Percentiles rank a stretch among this genome's conserved stretches.
phyloP scores from a whole-genome alignment of 2,888 invertebrate species.

The Eucriotettix oculatus region DNA sequence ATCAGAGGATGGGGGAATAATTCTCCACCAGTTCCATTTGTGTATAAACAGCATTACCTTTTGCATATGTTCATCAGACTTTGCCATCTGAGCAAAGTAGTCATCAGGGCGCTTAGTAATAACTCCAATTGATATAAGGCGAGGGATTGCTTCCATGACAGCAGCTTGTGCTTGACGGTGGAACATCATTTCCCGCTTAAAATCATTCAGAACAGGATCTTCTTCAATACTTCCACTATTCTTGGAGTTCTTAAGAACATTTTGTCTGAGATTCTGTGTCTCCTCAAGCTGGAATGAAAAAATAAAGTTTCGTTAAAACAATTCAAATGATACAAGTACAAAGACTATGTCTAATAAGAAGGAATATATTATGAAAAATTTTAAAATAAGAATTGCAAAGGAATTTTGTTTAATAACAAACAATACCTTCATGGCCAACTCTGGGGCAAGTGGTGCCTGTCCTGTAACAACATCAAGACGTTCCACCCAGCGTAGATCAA shows the following conservation, averaged over 20 bases:
- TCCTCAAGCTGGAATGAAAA: neutral
- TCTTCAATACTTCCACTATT: conserved; percentile 23
- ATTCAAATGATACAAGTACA: neutral
- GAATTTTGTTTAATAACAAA: neutral
- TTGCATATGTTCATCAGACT: conserved; percentile 94
- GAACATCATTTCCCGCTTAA: conserved; percentile 75
- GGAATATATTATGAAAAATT: too few species aligned
- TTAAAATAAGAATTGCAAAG: too few species aligned
- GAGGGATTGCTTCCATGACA: conserved; percentile 61
- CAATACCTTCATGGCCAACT: conserved; percentile 42
- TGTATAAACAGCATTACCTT: conserved; percentile 37
- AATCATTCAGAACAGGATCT: conserved; percentile 77
- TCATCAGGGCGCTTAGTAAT: conserved; percentile 80
- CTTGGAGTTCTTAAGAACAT: neutral
- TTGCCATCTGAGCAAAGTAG: conserved; percentile 98
- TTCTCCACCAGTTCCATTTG: too few species aligned
- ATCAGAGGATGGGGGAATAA: too few species aligned
- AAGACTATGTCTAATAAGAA: too few species aligned
- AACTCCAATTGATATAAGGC: conserved; percentile 56
- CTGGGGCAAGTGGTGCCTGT: conserved; percentile 70
- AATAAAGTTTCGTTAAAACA: neutral
- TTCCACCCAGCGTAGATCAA: conserved; percentile 72
- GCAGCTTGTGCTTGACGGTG: conserved; percentile 79
- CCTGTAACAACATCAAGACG: conserved; percentile 60
- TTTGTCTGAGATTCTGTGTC: neutral